These are phyloP conservation scores for Leptogaster cylindrica DNA, from an alignment of 2,888 invertebrate species.

Conservation along the genomic window DNA sequence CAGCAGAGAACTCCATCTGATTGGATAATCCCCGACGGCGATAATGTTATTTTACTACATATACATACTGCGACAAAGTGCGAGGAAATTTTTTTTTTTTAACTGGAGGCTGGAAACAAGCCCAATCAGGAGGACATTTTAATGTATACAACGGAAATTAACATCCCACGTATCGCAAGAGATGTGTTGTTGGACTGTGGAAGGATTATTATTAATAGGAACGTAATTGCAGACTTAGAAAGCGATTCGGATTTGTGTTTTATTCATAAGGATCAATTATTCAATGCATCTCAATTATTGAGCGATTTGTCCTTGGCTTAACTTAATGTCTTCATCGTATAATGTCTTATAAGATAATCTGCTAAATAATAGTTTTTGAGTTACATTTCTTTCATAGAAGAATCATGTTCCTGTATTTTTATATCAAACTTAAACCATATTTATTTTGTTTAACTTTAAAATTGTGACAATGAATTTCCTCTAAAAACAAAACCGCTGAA, in stretches of 20 bases:
- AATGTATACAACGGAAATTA: background rate
- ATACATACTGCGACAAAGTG: slow-evolving; percentile 10
- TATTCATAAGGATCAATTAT: background rate
- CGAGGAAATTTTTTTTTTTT: background rate
- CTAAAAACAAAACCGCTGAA: too few species aligned
- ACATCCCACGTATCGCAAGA: background rate
- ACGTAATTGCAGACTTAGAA: slow-evolving; percentile 8
- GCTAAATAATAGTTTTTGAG: too few species aligned
- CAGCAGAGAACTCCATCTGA: slow-evolving; percentile 2
- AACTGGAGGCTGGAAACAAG: background rate
- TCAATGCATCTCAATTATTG: background rate
- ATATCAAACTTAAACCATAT: too few species aligned
- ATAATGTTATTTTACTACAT: background rate
- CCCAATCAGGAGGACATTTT: slow-evolving; percentile 16
- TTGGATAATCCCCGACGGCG: slow-evolving; percentile 19
- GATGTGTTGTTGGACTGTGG: background rate
- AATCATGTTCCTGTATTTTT: too few species aligned
- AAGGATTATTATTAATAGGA: slow-evolving; percentile 7
- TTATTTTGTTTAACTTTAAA: too few species aligned
- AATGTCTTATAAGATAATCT: too few species aligned
- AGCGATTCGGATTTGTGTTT: background rate
- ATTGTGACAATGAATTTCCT: too few species aligned
- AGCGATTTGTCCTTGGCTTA: slow-evolving; percentile 1
- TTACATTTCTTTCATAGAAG: too few species aligned
- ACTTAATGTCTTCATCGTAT: background rate